These are phyloP conservation scores for Alexandromys oeconomus DNA, from an alignment of 2,797 vertebrate species.

Conservation along the genomic window DNA sequence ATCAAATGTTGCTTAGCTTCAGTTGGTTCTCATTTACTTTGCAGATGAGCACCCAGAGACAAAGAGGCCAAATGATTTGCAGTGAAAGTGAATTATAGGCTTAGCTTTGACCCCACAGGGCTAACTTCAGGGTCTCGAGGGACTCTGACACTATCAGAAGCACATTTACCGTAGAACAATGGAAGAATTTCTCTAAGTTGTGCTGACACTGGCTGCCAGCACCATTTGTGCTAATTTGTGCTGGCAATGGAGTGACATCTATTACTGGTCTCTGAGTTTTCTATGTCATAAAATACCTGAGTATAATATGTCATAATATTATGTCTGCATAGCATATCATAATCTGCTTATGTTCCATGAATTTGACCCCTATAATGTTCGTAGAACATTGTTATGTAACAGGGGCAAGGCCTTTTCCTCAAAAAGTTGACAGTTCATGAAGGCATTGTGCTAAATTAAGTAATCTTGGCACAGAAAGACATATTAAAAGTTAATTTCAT, in stretches of 20 bases:
- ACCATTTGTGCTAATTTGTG: background rate
- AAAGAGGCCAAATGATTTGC: background rate
- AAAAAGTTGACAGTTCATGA: background rate
- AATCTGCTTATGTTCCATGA: background rate
- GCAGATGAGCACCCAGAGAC: background rate
- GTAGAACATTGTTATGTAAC: background rate
- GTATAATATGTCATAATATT: background rate
- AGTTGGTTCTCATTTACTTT: slow-evolving; percentile 2
- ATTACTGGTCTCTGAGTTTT: background rate
- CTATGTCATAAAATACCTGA: background rate
- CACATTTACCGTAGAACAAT: background rate
- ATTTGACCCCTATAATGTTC: background rate
- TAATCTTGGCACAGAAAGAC: background rate
- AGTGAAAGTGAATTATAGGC: background rate
- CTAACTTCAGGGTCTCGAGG: background rate
- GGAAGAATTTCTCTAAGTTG: background rate
- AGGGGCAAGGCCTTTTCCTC: background rate
- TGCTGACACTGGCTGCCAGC: background rate
- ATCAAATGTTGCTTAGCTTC: background rate
- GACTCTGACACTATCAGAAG: background rate
- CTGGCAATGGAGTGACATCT: slow-evolving; percentile 8
- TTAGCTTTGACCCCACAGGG: background rate
- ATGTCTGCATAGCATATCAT: too few relatives aligned
- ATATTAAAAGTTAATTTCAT: background rate
- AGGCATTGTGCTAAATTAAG: background rate